Evolutionary conservation across 2,797 vertebrate genomes (phyloP).

Genomic region (Acrossocheilus fasciatus): DNA sequence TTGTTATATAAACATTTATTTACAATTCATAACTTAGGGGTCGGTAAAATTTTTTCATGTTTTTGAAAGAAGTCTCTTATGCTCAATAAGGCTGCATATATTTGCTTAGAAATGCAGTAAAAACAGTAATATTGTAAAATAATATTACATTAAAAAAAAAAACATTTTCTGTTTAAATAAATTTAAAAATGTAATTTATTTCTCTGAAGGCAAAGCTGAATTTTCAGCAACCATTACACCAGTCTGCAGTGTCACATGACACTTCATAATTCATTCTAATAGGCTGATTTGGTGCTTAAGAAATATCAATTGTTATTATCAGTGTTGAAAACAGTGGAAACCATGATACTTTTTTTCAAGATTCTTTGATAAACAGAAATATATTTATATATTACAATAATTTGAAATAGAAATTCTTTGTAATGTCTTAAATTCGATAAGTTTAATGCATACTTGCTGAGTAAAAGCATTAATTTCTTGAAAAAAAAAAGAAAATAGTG

Average conservation of each 20-base stretch:
- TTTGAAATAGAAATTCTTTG: background rate
- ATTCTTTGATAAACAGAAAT: background rate
- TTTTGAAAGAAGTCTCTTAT: background rate
- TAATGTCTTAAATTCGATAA: background rate
- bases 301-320: background rate
- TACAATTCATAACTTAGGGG: background rate
- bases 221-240: background rate
- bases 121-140: background rate
- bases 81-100: background rate
- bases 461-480: background rate
- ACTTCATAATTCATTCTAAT: background rate
- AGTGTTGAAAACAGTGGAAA: background rate
- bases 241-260: background rate
- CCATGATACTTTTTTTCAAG: background rate
- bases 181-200: background rate
- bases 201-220: background rate
- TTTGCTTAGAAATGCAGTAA: background rate
- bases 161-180: background rate
- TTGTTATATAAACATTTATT: background rate
- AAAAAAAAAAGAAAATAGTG: background rate
- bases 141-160: background rate
- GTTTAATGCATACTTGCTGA: background rate
- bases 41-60: background rate
- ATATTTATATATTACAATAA: no score
- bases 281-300: background rate